Evolutionary conservation across 1,140 invertebrate genomes (phyloP).

Genomic region (Physella acuta): DNA sequence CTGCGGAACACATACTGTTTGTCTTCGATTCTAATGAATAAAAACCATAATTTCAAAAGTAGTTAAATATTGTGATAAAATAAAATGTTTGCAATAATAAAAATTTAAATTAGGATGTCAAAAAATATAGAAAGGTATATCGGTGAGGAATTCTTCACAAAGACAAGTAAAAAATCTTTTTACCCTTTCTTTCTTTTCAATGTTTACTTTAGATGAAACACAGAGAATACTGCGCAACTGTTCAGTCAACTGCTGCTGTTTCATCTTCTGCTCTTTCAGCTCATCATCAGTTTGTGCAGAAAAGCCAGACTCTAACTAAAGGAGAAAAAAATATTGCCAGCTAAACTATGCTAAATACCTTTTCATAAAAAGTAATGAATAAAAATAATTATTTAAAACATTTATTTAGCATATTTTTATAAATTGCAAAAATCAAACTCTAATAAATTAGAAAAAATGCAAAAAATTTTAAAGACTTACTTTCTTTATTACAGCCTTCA

Average conservation of each 20-base stretch:
- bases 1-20: conserved; percentile 13
- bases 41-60: neutral
- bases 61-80: neutral
- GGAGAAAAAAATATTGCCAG: too few species aligned
- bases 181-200: neutral
- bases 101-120: too few species aligned
- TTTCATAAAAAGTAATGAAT: neutral
- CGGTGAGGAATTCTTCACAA: too few species aligned
- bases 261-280: too few species aligned
- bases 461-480: conserved; percentile 34
- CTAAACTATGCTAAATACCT: too few species aligned
- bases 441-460: neutral
- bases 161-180: too few species aligned
- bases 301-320: too few species aligned
- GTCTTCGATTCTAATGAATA: conserved; percentile 7
- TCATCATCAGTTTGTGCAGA: too few species aligned
- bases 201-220: neutral
- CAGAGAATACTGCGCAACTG: neutral
- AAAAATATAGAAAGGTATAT: too few species aligned
- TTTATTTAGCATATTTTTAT: neutral
- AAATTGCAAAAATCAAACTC: neutral
- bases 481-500: conserved; percentile 44
- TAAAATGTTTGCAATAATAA: too few species aligned
- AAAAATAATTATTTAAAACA: neutral
- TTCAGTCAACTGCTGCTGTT: neutral